These are phyloP conservation scores for Diachasma alloeum DNA, from an alignment of 1,140 invertebrate species.

Conservation along the genomic window DNA sequence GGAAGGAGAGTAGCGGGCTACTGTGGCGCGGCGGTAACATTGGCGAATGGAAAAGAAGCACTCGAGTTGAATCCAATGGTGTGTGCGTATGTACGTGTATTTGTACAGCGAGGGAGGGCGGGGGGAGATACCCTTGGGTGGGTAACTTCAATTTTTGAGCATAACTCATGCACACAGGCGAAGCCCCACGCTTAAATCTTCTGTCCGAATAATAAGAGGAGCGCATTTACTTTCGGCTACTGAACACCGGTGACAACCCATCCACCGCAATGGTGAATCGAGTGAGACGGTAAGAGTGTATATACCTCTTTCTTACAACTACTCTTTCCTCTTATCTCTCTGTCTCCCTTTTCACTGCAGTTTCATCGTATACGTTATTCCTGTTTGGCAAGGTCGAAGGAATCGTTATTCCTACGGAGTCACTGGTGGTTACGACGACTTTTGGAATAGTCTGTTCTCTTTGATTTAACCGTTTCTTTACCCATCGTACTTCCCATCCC, in stretches of 20 bases:
- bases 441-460: conserved; percentile 30
- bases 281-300: conserved; percentile 19
- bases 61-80: conserved; percentile 1
- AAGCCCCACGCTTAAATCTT: conserved; percentile 51
- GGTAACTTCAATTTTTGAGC: conserved; percentile 56
- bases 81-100: background rate
- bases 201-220: conserved; percentile 56
- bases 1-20: conserved; percentile 11
- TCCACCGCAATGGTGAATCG: conserved; percentile 34
- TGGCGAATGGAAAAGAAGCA: conserved; percentile 13
- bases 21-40: background rate
- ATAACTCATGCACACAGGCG: conserved; percentile 51
- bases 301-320: conserved; percentile 1
- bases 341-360: background rate
- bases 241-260: conserved; percentile 50
- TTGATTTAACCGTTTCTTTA: conserved; percentile 42
- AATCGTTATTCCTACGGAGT: conserved; percentile 49
- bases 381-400: conserved; percentile 52
- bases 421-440: conserved; percentile 24
- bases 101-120: background rate
- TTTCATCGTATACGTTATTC: conserved; percentile 35
- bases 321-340: background rate
- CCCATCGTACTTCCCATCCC: background rate
- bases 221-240: conserved; percentile 54
- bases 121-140: conserved; percentile 29